Conservation (phyloP, 2,113 vertebrate species). For the Hypocryptadius cinnamomeus region DNA sequence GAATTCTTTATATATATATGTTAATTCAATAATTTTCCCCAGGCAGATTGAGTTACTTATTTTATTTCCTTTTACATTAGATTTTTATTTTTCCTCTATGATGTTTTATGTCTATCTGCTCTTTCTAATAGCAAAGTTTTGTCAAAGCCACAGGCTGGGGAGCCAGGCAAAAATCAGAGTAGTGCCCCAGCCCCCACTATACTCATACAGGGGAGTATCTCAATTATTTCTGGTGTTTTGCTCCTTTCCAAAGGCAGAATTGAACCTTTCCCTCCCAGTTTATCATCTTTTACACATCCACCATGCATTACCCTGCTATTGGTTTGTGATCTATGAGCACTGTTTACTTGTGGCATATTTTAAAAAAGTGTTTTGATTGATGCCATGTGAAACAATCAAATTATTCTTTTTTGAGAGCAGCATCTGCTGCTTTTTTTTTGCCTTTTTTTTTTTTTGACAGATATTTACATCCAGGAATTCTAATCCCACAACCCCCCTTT, state of each 20-base stretch:
- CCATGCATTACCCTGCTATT: background rate
- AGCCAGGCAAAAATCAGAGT: background rate
- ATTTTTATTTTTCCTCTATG: background rate
- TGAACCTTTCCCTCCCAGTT: background rate
- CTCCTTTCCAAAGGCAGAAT: background rate
- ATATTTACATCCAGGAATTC: background rate
- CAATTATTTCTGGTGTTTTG: background rate
- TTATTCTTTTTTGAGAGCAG: background rate
- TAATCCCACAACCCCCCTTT: background rate
- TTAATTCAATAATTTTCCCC: background rate
- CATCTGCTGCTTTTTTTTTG: background rate
- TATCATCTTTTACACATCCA: background rate
- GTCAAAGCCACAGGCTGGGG: background rate
- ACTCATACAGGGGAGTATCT: rapidly evolving
- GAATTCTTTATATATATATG: background rate
- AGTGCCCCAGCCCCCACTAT: background rate
- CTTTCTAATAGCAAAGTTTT: background rate
- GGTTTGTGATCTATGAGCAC: background rate
- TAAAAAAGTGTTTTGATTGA: background rate
- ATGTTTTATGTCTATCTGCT: background rate
- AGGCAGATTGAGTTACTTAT: background rate
- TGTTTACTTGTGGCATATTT: background rate
- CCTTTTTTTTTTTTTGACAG: background rate
- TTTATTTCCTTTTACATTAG: background rate
- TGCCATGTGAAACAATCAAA: background rate